Conservation (phyloP, 2,113 vertebrate species). For the Aythya baeri region DNA sequence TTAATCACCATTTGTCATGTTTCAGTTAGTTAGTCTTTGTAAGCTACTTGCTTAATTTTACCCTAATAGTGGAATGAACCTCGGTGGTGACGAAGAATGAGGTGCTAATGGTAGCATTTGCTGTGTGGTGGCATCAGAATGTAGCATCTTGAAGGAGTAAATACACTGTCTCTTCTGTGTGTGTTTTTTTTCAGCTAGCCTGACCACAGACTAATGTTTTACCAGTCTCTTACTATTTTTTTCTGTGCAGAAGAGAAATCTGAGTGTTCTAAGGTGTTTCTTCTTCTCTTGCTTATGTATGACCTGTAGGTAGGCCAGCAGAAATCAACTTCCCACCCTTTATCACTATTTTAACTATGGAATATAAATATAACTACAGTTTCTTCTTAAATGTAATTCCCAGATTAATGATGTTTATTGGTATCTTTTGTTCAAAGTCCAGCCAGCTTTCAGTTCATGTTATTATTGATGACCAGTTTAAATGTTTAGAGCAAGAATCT, state of each 20-base stretch:
- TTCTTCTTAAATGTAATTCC: not conserved
- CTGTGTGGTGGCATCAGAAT: not conserved
- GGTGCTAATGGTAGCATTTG: not conserved
- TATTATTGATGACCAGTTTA: not conserved
- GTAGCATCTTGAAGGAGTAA: not conserved
- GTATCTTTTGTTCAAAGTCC: not conserved
- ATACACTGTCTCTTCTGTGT: not conserved
- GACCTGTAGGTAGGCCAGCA: not conserved
- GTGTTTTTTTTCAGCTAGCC: not conserved
- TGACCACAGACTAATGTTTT: not conserved
- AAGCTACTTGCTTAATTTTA: not conserved
- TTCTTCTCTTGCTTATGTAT: not conserved
- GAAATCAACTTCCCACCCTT: not conserved
- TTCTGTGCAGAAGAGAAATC: not conserved
- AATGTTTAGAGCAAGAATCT: not conserved
- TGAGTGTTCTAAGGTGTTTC: not conserved
- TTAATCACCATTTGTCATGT: not conserved
- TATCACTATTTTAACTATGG: not conserved
- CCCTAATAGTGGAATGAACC: not conserved
- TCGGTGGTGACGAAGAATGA: fast-evolving
- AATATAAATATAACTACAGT: not conserved
- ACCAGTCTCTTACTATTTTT: not conserved
- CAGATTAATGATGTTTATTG: not conserved
- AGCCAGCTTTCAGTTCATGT: not conserved
- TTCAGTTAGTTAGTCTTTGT: not conserved